Evolutionary conservation across 30 jellyfish, hydroid and myxozoan genomes (phyloP).

Genomic region (Aurelia coerulea): DNA sequence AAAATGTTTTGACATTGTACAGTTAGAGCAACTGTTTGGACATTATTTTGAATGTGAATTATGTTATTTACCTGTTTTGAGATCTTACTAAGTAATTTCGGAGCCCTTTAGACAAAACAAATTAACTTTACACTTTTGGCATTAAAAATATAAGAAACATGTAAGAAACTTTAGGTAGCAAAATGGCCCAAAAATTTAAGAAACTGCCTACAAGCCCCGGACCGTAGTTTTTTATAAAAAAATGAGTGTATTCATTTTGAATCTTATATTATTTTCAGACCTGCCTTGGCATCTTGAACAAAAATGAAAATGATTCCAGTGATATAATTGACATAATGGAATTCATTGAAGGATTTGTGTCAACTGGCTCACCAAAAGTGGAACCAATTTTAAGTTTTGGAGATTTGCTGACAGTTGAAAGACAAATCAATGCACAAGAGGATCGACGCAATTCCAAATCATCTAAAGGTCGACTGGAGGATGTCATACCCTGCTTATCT

Average conservation of each 20-base stretch:
- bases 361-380: constrained; percentile 22
- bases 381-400: constrained; percentile 32
- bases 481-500: constrained; percentile 30
- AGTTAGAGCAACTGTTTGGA: too few species aligned
- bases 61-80: too few species aligned
- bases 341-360: constrained; percentile 24
- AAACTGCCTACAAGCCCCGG: too few species aligned
- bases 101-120: too few species aligned
- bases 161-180: too few species aligned
- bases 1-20: too few species aligned
- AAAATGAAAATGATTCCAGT: constrained; percentile 41
- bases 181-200: too few species aligned
- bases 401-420: constrained; percentile 42
- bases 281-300: constrained; percentile 32
- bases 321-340: constrained; percentile 32
- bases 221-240: too few species aligned
- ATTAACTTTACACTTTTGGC: too few species aligned
- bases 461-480: constrained; percentile 26
- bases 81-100: too few species aligned
- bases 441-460: constrained; percentile 41
- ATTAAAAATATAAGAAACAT: too few species aligned
- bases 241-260: constrained; percentile 5
- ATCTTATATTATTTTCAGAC: constrained; percentile 12
- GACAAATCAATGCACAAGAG: constrained; percentile 38
- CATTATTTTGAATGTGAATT: too few species aligned